Evolutionary conservation across 2,113 vertebrate genomes (phyloP), one percentile per base, ranked within the genome.

Genomic region (Daphoenositta chrysoptera): DNA sequence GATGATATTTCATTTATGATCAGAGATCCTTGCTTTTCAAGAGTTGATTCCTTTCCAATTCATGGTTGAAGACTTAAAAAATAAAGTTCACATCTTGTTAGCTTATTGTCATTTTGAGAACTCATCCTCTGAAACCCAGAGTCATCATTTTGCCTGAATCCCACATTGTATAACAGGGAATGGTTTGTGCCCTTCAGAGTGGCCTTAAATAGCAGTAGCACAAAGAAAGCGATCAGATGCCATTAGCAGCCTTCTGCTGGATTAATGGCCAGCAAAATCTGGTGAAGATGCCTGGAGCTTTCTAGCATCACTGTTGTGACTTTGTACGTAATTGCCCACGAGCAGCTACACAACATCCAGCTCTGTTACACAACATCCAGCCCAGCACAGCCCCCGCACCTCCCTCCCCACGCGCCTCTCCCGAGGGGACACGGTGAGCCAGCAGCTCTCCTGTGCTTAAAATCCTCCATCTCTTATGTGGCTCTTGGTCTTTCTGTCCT

Each of bases 231-330:
- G 0, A 70, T 91, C 87, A 63, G 87, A 95, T 95, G 58, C 91
- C 60, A 30, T 92, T 89, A 96, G 72, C 93, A 90, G 87, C 47
- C 78, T 80, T 94, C 71, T 94, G 80, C 42, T 90, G 93, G 54
- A 80, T 89, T 94, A 91, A 58, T 71, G 84, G 87, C 75, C 91
- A 94, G 75, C 28, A 71, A 89, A 86, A 66, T 85, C 84, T 88
- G 64, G 35, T 77, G 68, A 37, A 51, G 78, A 33, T 66, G 78
- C 89, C 95, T 80, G 78, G 47, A 91, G 91, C 73, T 77, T 86
- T 90, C 58, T 33, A 78, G 51, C 78, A 11, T 94, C 11, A 1
- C 63, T 91, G 68, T 44, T 91, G 45, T 83, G 85, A 91, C 92
- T 94, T 75, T 81, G 58, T 44, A 65, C 58, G 6, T 70, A 80